These are phyloP conservation scores for Jacana jacana DNA, from an alignment of 2,113 vertebrate species.

Conservation along the genomic window DNA sequence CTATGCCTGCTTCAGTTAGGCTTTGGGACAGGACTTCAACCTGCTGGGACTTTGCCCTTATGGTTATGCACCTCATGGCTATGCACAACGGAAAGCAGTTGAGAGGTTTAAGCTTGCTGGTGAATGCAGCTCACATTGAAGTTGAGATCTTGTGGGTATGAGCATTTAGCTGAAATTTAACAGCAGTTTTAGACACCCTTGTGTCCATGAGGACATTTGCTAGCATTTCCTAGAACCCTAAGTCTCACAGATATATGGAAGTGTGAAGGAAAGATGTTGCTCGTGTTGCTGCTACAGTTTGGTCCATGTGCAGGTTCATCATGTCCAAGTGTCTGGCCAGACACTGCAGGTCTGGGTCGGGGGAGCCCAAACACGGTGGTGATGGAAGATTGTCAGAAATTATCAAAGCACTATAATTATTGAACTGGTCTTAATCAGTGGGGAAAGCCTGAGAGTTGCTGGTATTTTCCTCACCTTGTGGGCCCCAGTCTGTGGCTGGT, in stretches of 20 bases:
- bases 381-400: neutral
- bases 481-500: neutral
- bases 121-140: fast-evolving
- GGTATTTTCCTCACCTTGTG: neutral
- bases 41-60: neutral
- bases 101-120: neutral
- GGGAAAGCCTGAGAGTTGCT: neutral
- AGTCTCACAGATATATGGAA: neutral
- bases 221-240: neutral
- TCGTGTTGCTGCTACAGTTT: fast-evolving
- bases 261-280: neutral
- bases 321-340: fast-evolving
- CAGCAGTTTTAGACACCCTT: neutral
- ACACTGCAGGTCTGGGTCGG: neutral
- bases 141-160: neutral
- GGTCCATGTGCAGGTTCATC: fast-evolving
- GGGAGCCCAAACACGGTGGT: fast-evolving
- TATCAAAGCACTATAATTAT: neutral
- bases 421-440: neutral
- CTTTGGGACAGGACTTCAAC: neutral
- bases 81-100: neutral
- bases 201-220: neutral
- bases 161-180: neutral
- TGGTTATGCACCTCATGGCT: neutral
- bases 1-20: neutral